These are phyloP conservation scores for Corbicula japonica DNA, from an alignment of 2,888 invertebrate species.

Conservation along the genomic window DNA sequence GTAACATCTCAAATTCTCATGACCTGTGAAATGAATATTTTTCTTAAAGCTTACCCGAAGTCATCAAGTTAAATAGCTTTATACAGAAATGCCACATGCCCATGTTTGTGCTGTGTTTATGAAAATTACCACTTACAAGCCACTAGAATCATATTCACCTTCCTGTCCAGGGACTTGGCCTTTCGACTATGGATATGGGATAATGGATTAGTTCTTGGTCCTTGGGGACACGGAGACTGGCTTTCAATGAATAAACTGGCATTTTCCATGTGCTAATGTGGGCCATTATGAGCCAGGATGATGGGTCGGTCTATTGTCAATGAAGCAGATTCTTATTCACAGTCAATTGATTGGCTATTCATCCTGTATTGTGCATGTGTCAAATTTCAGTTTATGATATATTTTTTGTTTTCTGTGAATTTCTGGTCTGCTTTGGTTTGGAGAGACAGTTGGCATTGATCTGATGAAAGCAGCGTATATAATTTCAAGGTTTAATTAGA, in stretches of 20 bases:
- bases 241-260: slow-evolving; percentile 11
- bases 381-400: no score
- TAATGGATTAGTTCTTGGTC: slow-evolving; percentile 32
- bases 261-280: slow-evolving; percentile 31
- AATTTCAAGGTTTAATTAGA: no score
- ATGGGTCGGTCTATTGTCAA: slow-evolving; percentile 13
- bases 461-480: no score
- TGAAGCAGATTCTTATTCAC: slow-evolving; percentile 26
- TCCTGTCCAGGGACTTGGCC: slow-evolving; percentile 29
- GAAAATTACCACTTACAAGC: slow-evolving; percentile 9
- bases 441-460: no score
- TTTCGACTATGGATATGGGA: slow-evolving; percentile 24
- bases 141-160: neutral
- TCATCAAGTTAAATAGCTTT: no score
- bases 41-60: no score
- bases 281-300: slow-evolving; percentile 10
- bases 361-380: no score
- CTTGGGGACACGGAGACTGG: slow-evolving; percentile 2
- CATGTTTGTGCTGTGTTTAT: neutral
- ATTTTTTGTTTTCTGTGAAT: no score
- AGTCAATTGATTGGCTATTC: slow-evolving; percentile 19
- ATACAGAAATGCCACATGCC: slow-evolving; percentile 5
- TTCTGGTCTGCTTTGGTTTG: no score
- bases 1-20: no score
- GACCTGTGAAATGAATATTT: no score